Conservation (phyloP, 2,797 vertebrate genomes). For the Hyperoplus immaculatus region DNA sequence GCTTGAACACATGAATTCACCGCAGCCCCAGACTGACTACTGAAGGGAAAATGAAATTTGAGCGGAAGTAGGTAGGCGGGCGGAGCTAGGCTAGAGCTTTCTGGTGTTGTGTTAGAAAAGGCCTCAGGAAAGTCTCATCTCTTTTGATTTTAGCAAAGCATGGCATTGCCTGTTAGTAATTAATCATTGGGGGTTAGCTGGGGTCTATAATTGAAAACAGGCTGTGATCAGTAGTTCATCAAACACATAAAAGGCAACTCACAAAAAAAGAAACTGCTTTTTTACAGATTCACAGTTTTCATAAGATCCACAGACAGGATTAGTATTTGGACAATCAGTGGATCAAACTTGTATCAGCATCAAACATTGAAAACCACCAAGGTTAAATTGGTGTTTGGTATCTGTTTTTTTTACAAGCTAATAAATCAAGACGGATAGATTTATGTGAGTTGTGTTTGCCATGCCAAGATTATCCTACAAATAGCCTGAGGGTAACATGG, state of each 20-base stretch:
- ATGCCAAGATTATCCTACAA: constrained; percentile 28
- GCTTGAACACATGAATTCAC: no score
- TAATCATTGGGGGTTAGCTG: constrained; percentile 70
- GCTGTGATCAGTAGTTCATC: constrained; percentile 43
- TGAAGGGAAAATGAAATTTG: no score
- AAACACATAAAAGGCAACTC: constrained; percentile 11
- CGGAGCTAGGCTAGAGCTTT: constrained; percentile 14
- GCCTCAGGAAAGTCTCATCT: constrained; percentile 49
- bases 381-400: constrained; percentile 47
- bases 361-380: constrained; percentile 41
- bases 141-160: constrained; percentile 66
- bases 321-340: background rate
- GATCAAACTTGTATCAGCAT: constrained; percentile 15
- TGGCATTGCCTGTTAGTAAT: constrained; percentile 70
- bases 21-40: no score
- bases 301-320: background rate
- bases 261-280: constrained; percentile 7
- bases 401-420: constrained; percentile 35
- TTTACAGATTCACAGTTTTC: constrained; percentile 7
- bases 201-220: constrained; percentile 79
- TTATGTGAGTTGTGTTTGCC: constrained; percentile 32
- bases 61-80: no score
- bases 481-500: constrained; percentile 8
- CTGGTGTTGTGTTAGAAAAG: constrained; percentile 52
- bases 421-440: constrained; percentile 55